Evolutionary conservation across 2,797 vertebrate species (phyloP).

Genomic region (Phaenicophaeus curvirostris): DNA sequence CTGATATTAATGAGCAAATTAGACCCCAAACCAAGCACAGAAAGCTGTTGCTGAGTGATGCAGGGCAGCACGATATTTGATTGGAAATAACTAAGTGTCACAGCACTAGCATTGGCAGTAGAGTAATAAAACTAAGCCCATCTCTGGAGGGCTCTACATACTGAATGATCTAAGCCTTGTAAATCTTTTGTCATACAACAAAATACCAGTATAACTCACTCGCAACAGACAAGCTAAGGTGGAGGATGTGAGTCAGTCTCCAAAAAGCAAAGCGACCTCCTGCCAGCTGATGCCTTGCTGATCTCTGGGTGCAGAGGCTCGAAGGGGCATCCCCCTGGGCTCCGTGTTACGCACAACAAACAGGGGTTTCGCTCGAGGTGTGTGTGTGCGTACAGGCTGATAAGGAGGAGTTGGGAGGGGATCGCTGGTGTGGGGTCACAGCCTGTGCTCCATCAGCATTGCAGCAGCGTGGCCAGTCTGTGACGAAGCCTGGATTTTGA

Average conservation of each 20-base stretch:
- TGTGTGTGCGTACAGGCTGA: background rate
- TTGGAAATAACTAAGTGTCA: background rate
- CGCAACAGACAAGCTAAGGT: background rate
- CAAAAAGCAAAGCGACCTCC: background rate
- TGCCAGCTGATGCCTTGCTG: background rate
- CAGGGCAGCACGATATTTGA: background rate
- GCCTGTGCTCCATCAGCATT: background rate
- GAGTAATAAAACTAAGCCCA: background rate
- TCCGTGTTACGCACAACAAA: too few species aligned
- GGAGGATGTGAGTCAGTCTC: background rate
- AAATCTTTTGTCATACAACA: background rate
- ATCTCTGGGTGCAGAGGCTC: accelerated
- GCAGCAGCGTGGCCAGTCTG: accelerated
- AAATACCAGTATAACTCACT: background rate
- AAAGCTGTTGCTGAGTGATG: background rate
- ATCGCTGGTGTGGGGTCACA: background rate
- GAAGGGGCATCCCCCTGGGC: accelerated
- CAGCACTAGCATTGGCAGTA: background rate
- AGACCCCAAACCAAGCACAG: background rate
- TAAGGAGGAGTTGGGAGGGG: background rate
- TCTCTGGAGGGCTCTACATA: background rate
- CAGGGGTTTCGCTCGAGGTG: accelerated
- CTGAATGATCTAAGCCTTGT: background rate
- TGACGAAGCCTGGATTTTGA: background rate
- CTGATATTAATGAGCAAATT: background rate